phyloP scores from a whole-genome alignment of 2,888 invertebrate genomes.

The Alentia gelatinosa region DNA sequence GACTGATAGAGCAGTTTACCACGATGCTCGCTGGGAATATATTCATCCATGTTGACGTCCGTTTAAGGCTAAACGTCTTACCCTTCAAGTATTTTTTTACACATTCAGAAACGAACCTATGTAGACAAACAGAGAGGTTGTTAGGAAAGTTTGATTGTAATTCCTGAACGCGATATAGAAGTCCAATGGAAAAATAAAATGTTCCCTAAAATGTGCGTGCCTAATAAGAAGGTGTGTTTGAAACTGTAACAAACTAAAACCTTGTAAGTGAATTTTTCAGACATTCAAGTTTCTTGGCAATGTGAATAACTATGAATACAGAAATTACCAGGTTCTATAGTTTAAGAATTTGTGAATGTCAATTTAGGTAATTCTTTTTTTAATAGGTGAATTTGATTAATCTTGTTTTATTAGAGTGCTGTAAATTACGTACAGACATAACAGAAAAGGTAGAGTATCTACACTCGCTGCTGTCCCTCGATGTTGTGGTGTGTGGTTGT shows the following conservation, averaged over 20 bases:
- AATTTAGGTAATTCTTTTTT: too few relatives aligned
- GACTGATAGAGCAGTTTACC: not conserved
- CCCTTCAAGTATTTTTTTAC: constrained; percentile 45
- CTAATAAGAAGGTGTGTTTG: not conserved
- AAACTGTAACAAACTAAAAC: too few relatives aligned
- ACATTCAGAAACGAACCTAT: not conserved
- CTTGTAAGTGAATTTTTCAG: too few relatives aligned
- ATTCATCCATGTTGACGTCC: constrained; percentile 30
- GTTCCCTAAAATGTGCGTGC: not conserved
- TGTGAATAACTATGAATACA: too few relatives aligned
- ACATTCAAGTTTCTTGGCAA: too few relatives aligned
- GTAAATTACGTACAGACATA: too few relatives aligned
- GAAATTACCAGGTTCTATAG: too few relatives aligned
- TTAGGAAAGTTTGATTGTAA: not conserved
- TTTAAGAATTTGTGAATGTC: too few relatives aligned
- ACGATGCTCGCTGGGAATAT: not conserved
- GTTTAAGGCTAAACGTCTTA: constrained; percentile 18
- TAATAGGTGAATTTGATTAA: too few relatives aligned
- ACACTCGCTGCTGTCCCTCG: not conserved
- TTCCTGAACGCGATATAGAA: not conserved
- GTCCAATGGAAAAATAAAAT: too few relatives aligned
- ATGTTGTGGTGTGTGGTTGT: not conserved
- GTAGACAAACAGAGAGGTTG: not conserved
- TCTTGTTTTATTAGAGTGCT: too few relatives aligned
- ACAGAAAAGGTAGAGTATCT: too few relatives aligned